Base-by-base conservation (phyloP, 2,797 vertebrate species). In the Coranthus polyacanthus region DNA sequence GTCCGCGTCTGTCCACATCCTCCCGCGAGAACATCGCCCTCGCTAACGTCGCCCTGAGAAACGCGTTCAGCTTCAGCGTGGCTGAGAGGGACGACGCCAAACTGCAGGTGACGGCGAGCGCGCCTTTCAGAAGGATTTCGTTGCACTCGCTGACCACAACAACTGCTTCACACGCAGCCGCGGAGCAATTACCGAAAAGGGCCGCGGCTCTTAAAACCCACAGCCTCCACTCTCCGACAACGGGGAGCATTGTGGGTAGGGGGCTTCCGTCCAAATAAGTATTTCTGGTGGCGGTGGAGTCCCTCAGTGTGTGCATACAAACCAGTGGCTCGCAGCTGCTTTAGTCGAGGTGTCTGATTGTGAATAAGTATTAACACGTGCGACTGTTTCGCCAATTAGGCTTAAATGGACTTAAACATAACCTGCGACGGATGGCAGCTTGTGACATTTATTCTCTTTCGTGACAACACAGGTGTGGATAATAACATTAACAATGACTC, bases 1-100 rank as follows among this genome's bases (percentile, higher is more conserved):
- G 29, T 6, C 34, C 12, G 0, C 2, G 37, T 34, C 4, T 53
- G 44, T 46, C 49, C 45, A 6, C 43, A 9, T 38, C 37, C 12
- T 42, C 51, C 3, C 2, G 43, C 8, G 67, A 44, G 21, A 36
- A 44, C 17, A 75, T 34, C 65, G 55, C 34, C 17, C 68, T 53
- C 36, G 64, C 56, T 59, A 88, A 57, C 7, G 7, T 47, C 12
- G 6, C 29, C 66, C 76, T 69, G 59, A 89, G 58, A 32, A 78
- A 59, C 0, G 10, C 4, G 0, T 89, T 92, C 46, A 90, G 43
- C 67, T 57, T 74, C 55, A 90, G 64, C 78, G 84, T 37, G 43
- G 69, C 11, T 1, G 83, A 76, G 2, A 92, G 75, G 44, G 72
- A 83, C 9, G 65, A 13, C 1, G 62, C 51, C 0, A 86, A 11